Evolutionary conservation across 2,113 vertebrate species (phyloP).

Genomic region (Lophotis ruficrista): DNA sequence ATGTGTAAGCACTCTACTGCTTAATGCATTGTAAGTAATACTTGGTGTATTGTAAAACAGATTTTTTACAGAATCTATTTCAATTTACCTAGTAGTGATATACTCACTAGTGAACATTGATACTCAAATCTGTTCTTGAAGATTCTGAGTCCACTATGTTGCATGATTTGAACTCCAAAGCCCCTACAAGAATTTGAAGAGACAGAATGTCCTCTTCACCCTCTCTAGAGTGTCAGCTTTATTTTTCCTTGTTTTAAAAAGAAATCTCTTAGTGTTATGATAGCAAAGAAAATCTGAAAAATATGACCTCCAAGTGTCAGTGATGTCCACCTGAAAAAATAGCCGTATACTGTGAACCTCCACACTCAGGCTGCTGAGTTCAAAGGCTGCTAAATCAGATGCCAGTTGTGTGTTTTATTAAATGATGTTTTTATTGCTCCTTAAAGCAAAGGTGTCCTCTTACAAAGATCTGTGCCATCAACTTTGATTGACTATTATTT

Average conservation of each 20-base stretch:
- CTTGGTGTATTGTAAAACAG: neutral
- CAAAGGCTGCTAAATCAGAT: slow-evolving; percentile 53
- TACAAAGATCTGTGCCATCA: neutral
- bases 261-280: slow-evolving; percentile 6
- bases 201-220: neutral
- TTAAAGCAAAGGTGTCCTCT: slow-evolving; percentile 8
- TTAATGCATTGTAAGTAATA: slow-evolving; percentile 64
- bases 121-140: neutral
- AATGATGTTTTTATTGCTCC: slow-evolving; percentile 1
- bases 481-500: neutral
- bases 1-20: slow-evolving; percentile 55
- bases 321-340: slow-evolving; percentile 61
- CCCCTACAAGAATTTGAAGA: neutral
- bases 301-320: slow-evolving; percentile 25
- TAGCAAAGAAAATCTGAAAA: slow-evolving; percentile 46
- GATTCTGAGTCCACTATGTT: neutral
- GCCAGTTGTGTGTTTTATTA: neutral
- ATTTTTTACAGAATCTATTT: neutral
- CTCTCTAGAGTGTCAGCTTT: neutral
- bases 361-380: slow-evolving; percentile 11
- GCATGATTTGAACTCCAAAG: neutral
- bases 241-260: slow-evolving; percentile 16
- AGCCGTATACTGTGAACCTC: neutral
- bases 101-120: neutral
- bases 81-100: neutral